Percentiles rank a stretch among this genome's conserved stretches.
Evolutionary conservation across 2,113 vertebrate genomes (phyloP).

Genomic region (Hydrochoerus hydrochaeris): DNA sequence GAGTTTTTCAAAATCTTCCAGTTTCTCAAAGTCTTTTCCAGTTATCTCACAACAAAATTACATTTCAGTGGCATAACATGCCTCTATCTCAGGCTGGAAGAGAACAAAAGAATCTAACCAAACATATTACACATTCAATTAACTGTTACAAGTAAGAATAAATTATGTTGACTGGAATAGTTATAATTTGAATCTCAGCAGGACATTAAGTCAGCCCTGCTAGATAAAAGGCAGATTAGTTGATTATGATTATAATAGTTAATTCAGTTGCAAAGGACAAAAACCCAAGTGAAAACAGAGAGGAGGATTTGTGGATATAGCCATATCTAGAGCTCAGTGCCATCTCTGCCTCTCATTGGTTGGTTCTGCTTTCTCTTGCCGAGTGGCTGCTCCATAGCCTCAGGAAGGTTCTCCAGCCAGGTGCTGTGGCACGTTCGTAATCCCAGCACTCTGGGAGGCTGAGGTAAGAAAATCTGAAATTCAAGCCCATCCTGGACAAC

Average conservation of each 20-base stretch:
- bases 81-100: neutral
- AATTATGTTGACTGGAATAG: slow-evolving; percentile 69
- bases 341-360: neutral
- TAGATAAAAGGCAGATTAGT: neutral
- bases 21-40: neutral
- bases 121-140: slow-evolving; percentile 80
- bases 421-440: no score
- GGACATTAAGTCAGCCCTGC: slow-evolving; percentile 30
- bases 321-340: neutral
- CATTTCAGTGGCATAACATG: neutral
- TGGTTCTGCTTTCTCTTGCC: neutral
- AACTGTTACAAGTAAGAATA: slow-evolving; percentile 76
- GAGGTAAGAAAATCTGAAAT: no score
- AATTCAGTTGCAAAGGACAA: neutral
- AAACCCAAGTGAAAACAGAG: neutral
- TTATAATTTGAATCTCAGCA: neutral
- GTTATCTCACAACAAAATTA: neutral
- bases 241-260: neutral
- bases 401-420: no score
- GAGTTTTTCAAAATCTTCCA: neutral
- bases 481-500: no score
- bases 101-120: slow-evolving; percentile 30
- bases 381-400: neutral
- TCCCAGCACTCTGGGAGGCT: no score
- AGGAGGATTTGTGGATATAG: neutral